Base-by-base conservation (phyloP, 1,140 invertebrate genomes). In the Pseudomyrmex cubaensis region DNA sequence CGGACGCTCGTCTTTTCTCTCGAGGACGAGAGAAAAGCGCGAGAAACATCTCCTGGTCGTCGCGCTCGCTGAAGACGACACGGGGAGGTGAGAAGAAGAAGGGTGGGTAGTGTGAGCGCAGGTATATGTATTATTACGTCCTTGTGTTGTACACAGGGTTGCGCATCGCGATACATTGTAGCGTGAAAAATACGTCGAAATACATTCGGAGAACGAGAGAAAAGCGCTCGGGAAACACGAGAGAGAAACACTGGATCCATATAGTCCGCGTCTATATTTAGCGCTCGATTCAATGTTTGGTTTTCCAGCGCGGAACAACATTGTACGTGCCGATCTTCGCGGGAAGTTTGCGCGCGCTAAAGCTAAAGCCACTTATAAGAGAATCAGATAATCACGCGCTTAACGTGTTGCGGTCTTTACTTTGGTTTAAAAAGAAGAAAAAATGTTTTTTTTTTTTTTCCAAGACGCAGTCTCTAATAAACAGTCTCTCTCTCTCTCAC, bases 1-100 rank as follows among this genome's bases (percentile, higher is more conserved):
- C 20, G 10, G 46, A 20, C 13, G 54, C 62, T 69, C 54, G 64
- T 46, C 82, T 69, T 61, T 80, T 78, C 75, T 78, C 74, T 84
- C 78, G 48, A 82, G 70, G 17, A 73, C 25, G 66, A 74, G 78
- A 62, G 78, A 62, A 74, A 82, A 74, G 78, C 57, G 64, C 82
- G 62, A 66, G 74, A n/a, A 46, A 8, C 35, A 7, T 35, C 35
- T 35, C 35, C 35, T 1, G 35, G 35, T 35, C 35, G 35, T 35
- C 35, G 35, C 35, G 35, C 35, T 35, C 35, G 35, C 35, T 35
- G 35, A 35, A 35, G 35, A 35, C 35, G 5, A 35, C 35, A 35
- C 5, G 4, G 35, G 35, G 35, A 4, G 35, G 35, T 7, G 35
- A 35, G 35, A 7, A 35, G 35, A 35, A 35, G 35, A 35, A 35